Conservation (phyloP, 2,888 invertebrate genomes). For the Leptopterna dolabrata region DNA sequence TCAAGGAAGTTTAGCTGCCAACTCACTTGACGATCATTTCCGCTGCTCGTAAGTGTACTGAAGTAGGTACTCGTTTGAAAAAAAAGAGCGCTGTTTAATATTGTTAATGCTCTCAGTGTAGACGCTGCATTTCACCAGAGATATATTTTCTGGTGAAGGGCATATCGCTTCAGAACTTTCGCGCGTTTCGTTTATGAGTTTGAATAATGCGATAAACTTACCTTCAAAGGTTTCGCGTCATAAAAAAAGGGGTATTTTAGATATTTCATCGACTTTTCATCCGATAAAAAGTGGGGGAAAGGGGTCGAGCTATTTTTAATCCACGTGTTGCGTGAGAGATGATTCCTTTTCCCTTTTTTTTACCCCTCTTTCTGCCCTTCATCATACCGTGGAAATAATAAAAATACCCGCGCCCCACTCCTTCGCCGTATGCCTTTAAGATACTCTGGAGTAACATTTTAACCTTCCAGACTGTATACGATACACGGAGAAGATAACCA, state of each 20-base stretch:
- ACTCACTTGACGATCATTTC: no score
- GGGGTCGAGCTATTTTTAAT: background rate
- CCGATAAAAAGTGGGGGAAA: background rate
- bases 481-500: slow-evolving; percentile 14
- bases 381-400: background rate
- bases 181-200: background rate
- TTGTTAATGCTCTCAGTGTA: background rate
- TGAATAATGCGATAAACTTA: background rate
- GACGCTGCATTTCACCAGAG: background rate
- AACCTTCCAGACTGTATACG: slow-evolving; percentile 12
- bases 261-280: background rate
- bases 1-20: no score
- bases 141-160: background rate
- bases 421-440: background rate
- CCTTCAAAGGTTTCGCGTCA: background rate
- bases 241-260: background rate
- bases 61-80: background rate
- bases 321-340: background rate
- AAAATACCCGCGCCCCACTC: background rate
- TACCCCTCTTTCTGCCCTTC: background rate
- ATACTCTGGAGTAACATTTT: slow-evolving; percentile 30
- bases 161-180: background rate
- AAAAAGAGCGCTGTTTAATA: background rate
- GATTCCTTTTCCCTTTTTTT: background rate
- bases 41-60: background rate